Percentiles rank a stretch among this genome's conserved stretches.
phyloP scores from a whole-genome alignment of 2,797 vertebrate species.

The Lutjanus argentimaculatus region DNA sequence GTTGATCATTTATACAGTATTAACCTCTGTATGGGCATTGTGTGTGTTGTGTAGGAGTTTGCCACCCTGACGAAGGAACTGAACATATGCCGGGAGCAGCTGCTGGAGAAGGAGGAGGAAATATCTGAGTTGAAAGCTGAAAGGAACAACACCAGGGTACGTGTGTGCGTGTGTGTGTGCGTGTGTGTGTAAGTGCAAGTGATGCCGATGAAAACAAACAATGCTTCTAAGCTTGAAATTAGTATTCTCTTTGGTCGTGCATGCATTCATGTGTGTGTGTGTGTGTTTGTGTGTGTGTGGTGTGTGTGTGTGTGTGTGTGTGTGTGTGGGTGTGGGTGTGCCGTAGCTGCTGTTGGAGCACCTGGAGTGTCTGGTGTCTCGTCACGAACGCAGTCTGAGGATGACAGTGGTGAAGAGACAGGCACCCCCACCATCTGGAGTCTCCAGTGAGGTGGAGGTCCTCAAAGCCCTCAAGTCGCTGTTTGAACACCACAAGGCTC shows the following conservation, averaged over 20 bases:
- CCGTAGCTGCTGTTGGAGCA: slow-evolving; percentile 94
- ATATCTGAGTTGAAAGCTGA: slow-evolving; percentile 98
- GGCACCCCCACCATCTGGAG: slow-evolving; percentile 94
- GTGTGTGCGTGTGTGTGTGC: slow-evolving; percentile 30
- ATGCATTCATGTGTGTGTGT: not conserved
- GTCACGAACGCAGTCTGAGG: slow-evolving; percentile 95
- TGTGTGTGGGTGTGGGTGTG: slow-evolving; percentile 42
- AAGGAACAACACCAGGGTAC: slow-evolving; percentile 97
- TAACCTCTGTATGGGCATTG: slow-evolving; percentile 51
- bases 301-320: slow-evolving; percentile 11
- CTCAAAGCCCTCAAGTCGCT: slow-evolving; percentile 97
- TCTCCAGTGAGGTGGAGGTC: slow-evolving; percentile 98
- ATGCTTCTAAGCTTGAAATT: slow-evolving; percentile 42
- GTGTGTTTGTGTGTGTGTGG: slow-evolving; percentile 18
- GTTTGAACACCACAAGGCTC: slow-evolving; percentile 97
- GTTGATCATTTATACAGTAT: slow-evolving; percentile 32
- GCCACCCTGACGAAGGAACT: slow-evolving; percentile 96
- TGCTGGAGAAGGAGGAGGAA: slow-evolving; percentile 97
- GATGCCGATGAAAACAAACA: slow-evolving; percentile 46
- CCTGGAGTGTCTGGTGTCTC: slow-evolving; percentile 97
- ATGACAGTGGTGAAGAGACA: slow-evolving; percentile 98
- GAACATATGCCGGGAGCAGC: slow-evolving; percentile 94
- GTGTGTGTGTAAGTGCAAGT: slow-evolving; percentile 14
- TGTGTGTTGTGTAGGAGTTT: slow-evolving; percentile 90
- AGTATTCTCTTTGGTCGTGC: slow-evolving; percentile 36